Conservation (phyloP, 2,797 vertebrate genomes). For the Novumbra hubbsi region DNA sequence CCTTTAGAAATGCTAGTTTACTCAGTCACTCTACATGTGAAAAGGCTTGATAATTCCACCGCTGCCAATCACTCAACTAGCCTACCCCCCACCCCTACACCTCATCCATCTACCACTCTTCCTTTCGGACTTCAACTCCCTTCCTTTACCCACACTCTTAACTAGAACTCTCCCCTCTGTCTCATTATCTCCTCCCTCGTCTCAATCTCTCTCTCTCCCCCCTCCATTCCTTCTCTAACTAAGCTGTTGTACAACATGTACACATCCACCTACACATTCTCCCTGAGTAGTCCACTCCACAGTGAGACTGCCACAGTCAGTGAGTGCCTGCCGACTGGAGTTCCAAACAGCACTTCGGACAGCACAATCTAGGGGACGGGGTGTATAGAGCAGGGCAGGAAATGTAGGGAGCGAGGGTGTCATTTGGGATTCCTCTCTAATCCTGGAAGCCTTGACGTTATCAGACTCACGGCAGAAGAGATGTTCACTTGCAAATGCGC, state of each 20-base stretch:
- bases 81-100: too few species aligned
- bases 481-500: background rate
- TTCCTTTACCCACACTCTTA: too few species aligned
- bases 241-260: constrained; percentile 66
- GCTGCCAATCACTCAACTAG: constrained; percentile 44
- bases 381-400: too few species aligned
- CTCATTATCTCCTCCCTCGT: constrained; percentile 27
- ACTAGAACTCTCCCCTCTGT: too few species aligned
- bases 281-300: constrained; percentile 68
- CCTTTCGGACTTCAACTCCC: too few species aligned
- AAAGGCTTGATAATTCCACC: constrained; percentile 52
- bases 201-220: constrained; percentile 21
- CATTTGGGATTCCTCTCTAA: constrained; percentile 41
- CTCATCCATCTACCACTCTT: too few species aligned
- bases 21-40: constrained; percentile 41
- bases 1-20: constrained; percentile 28
- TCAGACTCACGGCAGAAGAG: background rate
- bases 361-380: too few species aligned
- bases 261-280: constrained; percentile 69
- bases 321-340: background rate
- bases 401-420: background rate
- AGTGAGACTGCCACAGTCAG: constrained; percentile 62
- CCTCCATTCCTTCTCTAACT: constrained; percentile 48
- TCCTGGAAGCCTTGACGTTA: background rate
- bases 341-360: background rate